Base-by-base conservation (phyloP, 35 echinoderm and acorn worm genomes). In the Ophioderma brevispina region DNA sequence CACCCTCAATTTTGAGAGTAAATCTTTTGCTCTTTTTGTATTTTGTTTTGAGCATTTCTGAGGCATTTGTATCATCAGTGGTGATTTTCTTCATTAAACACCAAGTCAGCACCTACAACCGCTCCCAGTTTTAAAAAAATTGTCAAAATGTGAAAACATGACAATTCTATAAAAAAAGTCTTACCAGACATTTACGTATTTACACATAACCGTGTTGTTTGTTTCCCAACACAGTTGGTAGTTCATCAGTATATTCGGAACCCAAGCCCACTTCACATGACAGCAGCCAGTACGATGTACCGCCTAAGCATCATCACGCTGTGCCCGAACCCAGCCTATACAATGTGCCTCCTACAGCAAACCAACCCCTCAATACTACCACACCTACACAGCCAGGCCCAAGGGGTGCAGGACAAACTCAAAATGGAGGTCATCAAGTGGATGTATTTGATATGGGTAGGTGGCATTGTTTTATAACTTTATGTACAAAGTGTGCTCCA, bases 401-500 rank as follows among this genome's bases (percentile, higher is more conserved):
- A 43, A 36, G 31, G 40, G 40, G 55, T 84, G 55, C 81, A 55
- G 79, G 79, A 28, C 37, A 40, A 10, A 81, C 79, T 39, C 81
- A 84, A 38, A 84, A 84, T 84, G 81, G 81, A 43, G 55, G 42
- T 30, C 81, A 55, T 39, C 81, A 84, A 13, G 35, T 40, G 35
- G 87, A 89, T 56, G 46, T 50, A 40, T 89, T 89, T 39, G 87
- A 89, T 89, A 89, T 89, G 87, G 78, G 87, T 89, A 81, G 81
- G 87, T 70, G 5, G 10, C 23, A 70, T 15, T 6, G 59, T 70
- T 70, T 46, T 46, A 17, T 46, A n/a, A n/a, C n/a, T n/a, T n/a
- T n/a, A n/a, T n/a, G n/a, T n/a, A n/a, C n/a, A n/a, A n/a, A n/a
- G n/a, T n/a, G n/a, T n/a, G n/a, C n/a, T n/a, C n/a, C n/a, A n/a